Evolutionary conservation across 1,140 invertebrate species (phyloP), one percentile per base, ranked within the genome.

Genomic region (Lordiphosa stackelbergi): DNA sequence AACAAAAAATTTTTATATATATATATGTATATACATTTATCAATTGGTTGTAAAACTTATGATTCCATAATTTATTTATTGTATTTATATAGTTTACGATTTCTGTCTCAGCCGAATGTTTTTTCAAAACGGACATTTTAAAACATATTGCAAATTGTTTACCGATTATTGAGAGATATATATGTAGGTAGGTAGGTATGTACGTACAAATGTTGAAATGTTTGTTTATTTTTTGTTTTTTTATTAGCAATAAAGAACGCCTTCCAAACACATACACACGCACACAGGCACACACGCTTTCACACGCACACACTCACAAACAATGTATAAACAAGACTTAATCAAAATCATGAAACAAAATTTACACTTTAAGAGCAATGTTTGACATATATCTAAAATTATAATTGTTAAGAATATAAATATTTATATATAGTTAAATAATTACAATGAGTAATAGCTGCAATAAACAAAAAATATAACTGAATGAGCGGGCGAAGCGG

Each of bases 131-230:
- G 62, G 56, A 62, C 65, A 65, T 31, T 7, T 47, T 62, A 72
- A 51, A 66, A 56, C 36, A 59, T 60, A 69, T 74, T 70, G 65
- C 66, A 62, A 57, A 40, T 65, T 47, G 43, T 51, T 66, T 49
- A 73, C 48, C 41, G 45, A 31, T 31, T 31, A 31, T 31, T 8
- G 81, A 46, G 58, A 74, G 55, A 75, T 70, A 81, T 75, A 78
- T 55, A 53, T 58, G 52, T 66, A 43, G 22, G 22, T 22, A 43
- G 22, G 22, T 22, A 5, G 22, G 22, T 24, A 24, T 24, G 22
- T 24, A 5, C 22, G 22, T 24, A 24, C 22, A 24, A 5, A 24
- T 5, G 22, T 24, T 24, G 22, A 24, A 5, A 5, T 24, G 22
- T 5, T 24, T 24, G n/a, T n/a, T n/a, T n/a, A n/a, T n/a, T n/a